Evolutionary conservation across 2,797 vertebrate species (phyloP).

Genomic region (Phaenicophaeus curvirostris): DNA sequence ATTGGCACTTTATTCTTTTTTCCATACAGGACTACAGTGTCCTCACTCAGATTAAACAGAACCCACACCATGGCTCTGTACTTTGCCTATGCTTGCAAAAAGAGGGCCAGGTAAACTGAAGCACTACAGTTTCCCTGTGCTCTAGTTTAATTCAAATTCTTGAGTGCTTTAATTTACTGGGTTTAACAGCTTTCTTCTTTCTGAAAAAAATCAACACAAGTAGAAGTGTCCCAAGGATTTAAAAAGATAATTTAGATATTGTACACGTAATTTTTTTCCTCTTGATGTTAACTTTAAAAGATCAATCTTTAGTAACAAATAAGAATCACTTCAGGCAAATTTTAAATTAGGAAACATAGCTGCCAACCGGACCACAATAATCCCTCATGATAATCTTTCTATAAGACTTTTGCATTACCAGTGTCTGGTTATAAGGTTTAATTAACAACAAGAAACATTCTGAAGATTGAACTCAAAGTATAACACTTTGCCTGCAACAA

Average conservation of each 20-base stretch:
- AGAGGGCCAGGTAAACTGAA: not conserved
- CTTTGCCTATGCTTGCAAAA: not conserved
- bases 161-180: not conserved
- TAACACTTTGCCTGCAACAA: not conserved
- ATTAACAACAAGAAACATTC: not conserved
- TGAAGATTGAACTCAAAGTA: not conserved
- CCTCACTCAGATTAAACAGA: not conserved
- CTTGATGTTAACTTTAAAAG: not conserved
- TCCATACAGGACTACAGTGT: not conserved
- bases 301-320: constrained; percentile 13
- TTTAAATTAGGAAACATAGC: constrained; percentile 20
- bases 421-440: not conserved
- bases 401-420: not conserved
- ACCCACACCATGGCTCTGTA: not conserved
- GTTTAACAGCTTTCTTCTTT: not conserved
- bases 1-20: not conserved
- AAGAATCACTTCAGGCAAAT: not conserved
- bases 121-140: not conserved
- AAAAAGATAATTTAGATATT: constrained; percentile 1
- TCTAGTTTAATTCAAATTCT: not conserved
- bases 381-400: not conserved
- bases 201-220: not conserved
- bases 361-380: constrained; percentile 10
- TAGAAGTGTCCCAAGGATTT: not conserved
- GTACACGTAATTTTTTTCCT: not conserved